Evolutionary conservation across 2,113 vertebrate species (phyloP).

Genomic region (Melospiza melodia): DNA sequence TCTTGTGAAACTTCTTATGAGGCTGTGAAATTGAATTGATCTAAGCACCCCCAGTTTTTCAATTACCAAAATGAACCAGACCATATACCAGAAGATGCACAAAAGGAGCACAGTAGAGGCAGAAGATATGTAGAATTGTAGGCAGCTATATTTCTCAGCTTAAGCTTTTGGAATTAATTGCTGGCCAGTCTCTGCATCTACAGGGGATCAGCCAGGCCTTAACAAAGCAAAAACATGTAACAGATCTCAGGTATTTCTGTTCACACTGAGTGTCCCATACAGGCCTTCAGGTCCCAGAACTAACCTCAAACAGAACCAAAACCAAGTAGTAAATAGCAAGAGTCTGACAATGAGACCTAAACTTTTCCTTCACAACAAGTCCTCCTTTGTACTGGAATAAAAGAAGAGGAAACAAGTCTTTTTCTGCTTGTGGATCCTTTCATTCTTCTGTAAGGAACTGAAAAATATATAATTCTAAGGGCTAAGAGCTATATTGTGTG

Average conservation of each 20-base stretch:
- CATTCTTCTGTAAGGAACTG: neutral
- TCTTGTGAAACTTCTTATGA: neutral
- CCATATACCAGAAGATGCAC: neutral
- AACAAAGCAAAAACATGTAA: neutral
- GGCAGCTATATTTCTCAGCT: neutral
- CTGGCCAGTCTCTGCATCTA: neutral
- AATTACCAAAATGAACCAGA: neutral
- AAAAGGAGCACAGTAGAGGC: neutral
- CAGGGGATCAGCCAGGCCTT: neutral
- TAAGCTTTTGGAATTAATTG: neutral
- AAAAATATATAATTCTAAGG: neutral
- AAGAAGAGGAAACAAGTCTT: constrained; percentile 12
- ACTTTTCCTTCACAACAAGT: neutral
- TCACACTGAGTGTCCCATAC: neutral
- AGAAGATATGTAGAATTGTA: neutral
- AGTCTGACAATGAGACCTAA: neutral
- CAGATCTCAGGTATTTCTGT: neutral
- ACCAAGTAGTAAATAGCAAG: neutral
- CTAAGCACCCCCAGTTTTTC: neutral
- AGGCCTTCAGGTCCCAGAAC: neutral
- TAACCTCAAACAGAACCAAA: neutral
- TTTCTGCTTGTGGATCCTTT: neutral
- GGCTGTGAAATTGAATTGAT: neutral
- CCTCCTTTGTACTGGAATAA: neutral
- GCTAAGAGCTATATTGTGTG: neutral